These are phyloP conservation scores for Drosophila subpulchrella DNA, from an alignment of 1,140 invertebrate species.

Conservation along the genomic window DNA sequence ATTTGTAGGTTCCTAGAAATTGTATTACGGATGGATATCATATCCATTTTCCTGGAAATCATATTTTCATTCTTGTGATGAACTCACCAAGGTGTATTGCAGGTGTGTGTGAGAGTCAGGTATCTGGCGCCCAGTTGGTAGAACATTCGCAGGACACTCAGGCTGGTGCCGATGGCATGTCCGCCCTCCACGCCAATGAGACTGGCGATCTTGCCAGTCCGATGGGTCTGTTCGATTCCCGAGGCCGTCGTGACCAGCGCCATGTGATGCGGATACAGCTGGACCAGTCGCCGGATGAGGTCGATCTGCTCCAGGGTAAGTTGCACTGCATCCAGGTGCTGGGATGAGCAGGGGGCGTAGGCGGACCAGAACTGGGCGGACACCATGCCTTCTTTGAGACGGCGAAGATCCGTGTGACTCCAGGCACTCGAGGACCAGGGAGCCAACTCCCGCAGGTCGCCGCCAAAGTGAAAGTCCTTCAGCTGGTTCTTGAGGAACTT, in stretches of 20 bases:
- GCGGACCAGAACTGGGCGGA: slow-evolving; percentile 95
- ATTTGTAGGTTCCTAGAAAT: too few relatives aligned
- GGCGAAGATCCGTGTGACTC: slow-evolving; percentile 91
- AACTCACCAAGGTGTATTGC: slow-evolving; percentile 93
- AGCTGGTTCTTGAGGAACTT: slow-evolving; percentile 92
- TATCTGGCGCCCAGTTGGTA: slow-evolving; percentile 93
- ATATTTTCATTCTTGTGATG: not conserved
- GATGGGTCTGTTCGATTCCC: slow-evolving; percentile 89
- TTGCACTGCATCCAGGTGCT: slow-evolving; percentile 93
- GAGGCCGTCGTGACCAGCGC: slow-evolving; percentile 90
- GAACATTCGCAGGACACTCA: slow-evolving; percentile 92
- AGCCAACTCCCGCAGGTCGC: slow-evolving; percentile 88
- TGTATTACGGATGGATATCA: too few relatives aligned
- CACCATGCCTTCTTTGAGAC: slow-evolving; percentile 90
- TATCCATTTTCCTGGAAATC: too few relatives aligned
- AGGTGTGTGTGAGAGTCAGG: slow-evolving; percentile 94
- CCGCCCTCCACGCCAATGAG: slow-evolving; percentile 94
- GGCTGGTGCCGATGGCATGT: slow-evolving; percentile 92
- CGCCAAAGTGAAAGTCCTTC: slow-evolving; percentile 89
- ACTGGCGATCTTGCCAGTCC: slow-evolving; percentile 88
- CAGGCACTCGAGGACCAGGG: slow-evolving; percentile 92
- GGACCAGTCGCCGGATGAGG: slow-evolving; percentile 92
- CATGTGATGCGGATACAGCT: slow-evolving; percentile 92
- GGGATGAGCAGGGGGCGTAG: slow-evolving; percentile 93
- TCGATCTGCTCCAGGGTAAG: slow-evolving; percentile 94